These are phyloP conservation scores for human DNA, from an alignment of 2,113 vertebrate genomes.

Conservation along the genomic window GRCh38 chr2:147882001-147882500, in stretches of 20 bases:
- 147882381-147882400: no score
- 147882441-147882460: no score
- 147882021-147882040: background rate
- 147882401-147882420: no score
- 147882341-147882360: no score
- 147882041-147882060: background rate
- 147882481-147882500: no score
- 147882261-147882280: background rate
- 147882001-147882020: conserved; percentile 38
- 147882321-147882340: no score
- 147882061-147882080: conserved; percentile 3
- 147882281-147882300: no score
- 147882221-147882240: conserved; percentile 14
- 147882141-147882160: background rate
- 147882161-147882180: background rate
- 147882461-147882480: no score
- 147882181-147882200: background rate
- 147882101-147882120: conserved; percentile 7
- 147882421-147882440: no score
- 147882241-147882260: conserved; percentile 10
- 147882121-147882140: conserved; percentile 10
- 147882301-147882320: no score
- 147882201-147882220: background rate
- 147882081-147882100: conserved; percentile 34
- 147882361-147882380: no score